Evolutionary conservation across 2,797 vertebrate genomes (phyloP).

Genomic region (Chelon labrosus): DNA sequence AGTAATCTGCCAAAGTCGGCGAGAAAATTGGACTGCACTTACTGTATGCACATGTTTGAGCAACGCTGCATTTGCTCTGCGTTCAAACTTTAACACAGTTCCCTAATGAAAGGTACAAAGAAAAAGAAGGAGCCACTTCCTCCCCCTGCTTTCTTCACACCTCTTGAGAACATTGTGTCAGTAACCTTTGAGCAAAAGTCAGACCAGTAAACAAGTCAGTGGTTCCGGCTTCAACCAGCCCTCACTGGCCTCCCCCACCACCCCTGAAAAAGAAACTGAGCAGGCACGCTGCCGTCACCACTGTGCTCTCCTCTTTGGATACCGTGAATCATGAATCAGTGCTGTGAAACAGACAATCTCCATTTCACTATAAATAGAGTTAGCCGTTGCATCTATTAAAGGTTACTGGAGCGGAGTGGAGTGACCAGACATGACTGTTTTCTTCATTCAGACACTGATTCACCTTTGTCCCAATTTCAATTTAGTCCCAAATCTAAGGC

Average conservation of each 20-base stretch:
- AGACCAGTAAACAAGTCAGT: slow-evolving; percentile 75
- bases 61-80: no score
- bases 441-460: slow-evolving; percentile 4
- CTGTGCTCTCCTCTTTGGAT: slow-evolving; percentile 39
- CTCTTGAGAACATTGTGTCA: slow-evolving; percentile 53
- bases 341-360: slow-evolving; percentile 59
- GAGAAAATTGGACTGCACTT: neutral
- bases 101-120: neutral
- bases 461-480: no score
- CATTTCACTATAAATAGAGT: slow-evolving; percentile 63
- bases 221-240: slow-evolving; percentile 55
- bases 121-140: neutral
- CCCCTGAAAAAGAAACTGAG: slow-evolving; percentile 66
- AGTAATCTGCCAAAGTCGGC: neutral
- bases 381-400: slow-evolving; percentile 47
- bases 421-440: neutral
- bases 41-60: neutral
- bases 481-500: no score
- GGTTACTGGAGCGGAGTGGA: slow-evolving; percentile 44
- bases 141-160: slow-evolving; percentile 31
- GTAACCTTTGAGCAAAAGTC: slow-evolving; percentile 60
- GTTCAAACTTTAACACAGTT: no score
- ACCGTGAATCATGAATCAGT: slow-evolving; percentile 40
- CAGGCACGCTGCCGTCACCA: slow-evolving; percentile 36
- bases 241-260: slow-evolving; percentile 22